phyloP scores from a whole-genome alignment of 2,113 vertebrate genomes.

The Nothobranchius furzeri region DNA sequence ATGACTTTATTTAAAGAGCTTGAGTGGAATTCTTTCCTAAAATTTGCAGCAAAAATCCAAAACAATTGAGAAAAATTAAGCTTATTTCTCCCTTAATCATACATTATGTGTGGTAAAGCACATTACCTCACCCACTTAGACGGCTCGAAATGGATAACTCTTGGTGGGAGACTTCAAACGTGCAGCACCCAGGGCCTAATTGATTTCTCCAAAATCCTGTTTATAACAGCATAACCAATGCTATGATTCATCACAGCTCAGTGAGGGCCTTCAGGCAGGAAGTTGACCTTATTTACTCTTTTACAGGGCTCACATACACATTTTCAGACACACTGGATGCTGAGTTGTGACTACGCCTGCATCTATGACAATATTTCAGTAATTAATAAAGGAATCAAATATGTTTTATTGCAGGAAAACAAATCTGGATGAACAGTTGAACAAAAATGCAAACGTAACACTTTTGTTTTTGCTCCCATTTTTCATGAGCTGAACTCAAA shows the following conservation, averaged over 20 bases:
- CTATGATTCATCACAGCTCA: slow-evolving; percentile 61
- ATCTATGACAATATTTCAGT: no score
- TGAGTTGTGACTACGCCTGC: background rate
- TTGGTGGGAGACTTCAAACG: slow-evolving; percentile 64
- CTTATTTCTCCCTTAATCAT: slow-evolving; percentile 22
- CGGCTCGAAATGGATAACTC: slow-evolving; percentile 55
- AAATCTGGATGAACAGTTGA: slow-evolving; percentile 48
- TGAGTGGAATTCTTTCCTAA: background rate
- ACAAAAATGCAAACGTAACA: no score
- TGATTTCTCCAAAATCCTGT: slow-evolving; percentile 62
- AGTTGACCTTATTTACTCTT: slow-evolving; percentile 65
- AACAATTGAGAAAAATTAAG: slow-evolving; percentile 11
- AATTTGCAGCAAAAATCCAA: slow-evolving; percentile 8
- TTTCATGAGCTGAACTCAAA: no score
- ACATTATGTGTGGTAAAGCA: slow-evolving; percentile 44
- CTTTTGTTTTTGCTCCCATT: no score
- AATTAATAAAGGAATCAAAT: no score
- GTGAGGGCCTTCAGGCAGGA: slow-evolving; percentile 53
- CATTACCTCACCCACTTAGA: slow-evolving; percentile 55
- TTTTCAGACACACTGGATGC: slow-evolving; percentile 46
- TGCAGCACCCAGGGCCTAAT: slow-evolving; percentile 54
- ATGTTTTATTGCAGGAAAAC: slow-evolving; percentile 24
- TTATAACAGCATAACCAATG: slow-evolving; percentile 59
- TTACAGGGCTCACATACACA: slow-evolving; percentile 42
- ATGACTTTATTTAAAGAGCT: background rate